Conservation (phyloP, 2,113 vertebrate genomes). For the Neolamprologus falcicula region DNA sequence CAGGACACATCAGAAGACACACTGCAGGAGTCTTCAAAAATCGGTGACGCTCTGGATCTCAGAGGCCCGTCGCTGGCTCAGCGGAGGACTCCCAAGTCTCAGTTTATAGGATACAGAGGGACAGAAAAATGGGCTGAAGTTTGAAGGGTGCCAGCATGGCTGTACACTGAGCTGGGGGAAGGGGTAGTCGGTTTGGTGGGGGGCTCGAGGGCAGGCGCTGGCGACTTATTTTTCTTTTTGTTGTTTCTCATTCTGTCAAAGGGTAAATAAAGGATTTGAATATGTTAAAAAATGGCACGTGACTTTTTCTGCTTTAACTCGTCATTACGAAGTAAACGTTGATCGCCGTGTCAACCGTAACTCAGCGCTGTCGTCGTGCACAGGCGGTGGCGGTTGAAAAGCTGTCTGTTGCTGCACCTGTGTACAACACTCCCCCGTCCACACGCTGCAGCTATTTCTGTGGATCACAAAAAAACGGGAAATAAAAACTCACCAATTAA, state of each 20-base stretch:
- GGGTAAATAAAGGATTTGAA: neutral
- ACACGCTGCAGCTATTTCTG: neutral
- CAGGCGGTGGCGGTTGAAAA: neutral
- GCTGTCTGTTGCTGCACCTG: neutral
- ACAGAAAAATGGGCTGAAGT: neutral
- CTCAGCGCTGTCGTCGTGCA: neutral
- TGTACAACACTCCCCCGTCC: neutral
- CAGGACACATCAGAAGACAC: conserved; percentile 30
- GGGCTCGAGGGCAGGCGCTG: neutral
- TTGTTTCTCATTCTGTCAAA: neutral
- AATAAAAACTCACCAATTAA: neutral
- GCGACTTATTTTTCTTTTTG: neutral
- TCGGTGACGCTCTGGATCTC: neutral
- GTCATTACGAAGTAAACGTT: neutral
- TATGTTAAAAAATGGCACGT: neutral
- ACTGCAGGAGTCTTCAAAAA: conserved; percentile 20
- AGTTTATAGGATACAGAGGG: neutral
- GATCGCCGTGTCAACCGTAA: neutral
- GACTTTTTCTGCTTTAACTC: neutral
- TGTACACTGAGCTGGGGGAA: neutral
- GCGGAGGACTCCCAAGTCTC: neutral
- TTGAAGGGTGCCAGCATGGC: neutral
- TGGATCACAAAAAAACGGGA: neutral
- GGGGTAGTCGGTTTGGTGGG: neutral
- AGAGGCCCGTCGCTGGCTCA: neutral